Evolutionary conservation across 23 tunicate genomes (phyloP).

Genomic region (Corella eumyota): DNA sequence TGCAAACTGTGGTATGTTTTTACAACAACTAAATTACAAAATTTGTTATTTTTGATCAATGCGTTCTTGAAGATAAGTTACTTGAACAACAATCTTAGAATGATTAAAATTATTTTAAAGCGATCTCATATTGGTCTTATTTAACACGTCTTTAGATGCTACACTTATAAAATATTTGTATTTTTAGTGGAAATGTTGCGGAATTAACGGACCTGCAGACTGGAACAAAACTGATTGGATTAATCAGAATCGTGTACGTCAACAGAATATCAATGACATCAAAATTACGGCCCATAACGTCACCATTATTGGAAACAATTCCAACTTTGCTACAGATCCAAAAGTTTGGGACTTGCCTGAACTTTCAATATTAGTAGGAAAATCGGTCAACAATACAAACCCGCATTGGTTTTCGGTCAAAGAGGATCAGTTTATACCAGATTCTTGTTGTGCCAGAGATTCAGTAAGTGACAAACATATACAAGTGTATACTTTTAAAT

Average conservation of each 20-base stretch:
- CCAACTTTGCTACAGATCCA: neutral
- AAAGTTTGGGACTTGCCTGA: too few relatives aligned
- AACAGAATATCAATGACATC: too few relatives aligned
- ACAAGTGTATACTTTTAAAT: neutral
- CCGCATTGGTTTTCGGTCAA: constrained; percentile 4
- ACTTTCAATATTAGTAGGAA: neutral
- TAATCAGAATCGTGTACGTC: too few relatives aligned
- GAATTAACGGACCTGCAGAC: constrained; percentile 27
- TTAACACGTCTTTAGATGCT: neutral
- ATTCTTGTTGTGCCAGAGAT: constrained; percentile 7
- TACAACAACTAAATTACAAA: neutral
- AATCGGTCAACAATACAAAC: too few relatives aligned
- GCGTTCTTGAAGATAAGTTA: neutral
- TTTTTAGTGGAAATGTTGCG: constrained; percentile 32
- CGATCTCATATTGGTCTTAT: neutral
- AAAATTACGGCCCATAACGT: too few relatives aligned
- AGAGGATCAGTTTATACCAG: constrained; percentile 8
- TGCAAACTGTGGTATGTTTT: constrained; percentile 14
- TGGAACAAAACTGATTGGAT: constrained; percentile 12
- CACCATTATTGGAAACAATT: neutral
- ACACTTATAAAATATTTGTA: neutral
- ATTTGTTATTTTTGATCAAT: neutral
- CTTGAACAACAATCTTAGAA: too few relatives aligned
- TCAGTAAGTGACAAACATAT: too few relatives aligned
- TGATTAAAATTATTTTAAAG: neutral